Evolutionary conservation across 2,797 vertebrate genomes (phyloP).

Genomic region (Dryobates pubescens): DNA sequence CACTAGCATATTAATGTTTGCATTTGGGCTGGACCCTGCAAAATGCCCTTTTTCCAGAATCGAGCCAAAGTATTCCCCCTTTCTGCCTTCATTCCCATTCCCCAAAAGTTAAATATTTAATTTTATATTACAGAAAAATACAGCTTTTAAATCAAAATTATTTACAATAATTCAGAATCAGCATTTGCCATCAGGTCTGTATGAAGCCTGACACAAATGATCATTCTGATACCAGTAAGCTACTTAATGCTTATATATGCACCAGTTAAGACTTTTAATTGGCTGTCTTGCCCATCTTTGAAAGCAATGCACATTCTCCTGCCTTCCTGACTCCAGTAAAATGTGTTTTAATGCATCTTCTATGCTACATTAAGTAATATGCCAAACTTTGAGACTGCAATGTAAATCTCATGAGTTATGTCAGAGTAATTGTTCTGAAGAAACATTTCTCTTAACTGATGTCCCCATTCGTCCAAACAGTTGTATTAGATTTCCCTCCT

Average conservation of each 20-base stretch:
- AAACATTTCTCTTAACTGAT: slow-evolving; percentile 65
- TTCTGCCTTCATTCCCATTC: slow-evolving; percentile 21
- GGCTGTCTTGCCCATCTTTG: slow-evolving; percentile 8
- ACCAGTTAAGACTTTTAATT: slow-evolving; percentile 67
- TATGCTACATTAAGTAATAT: slow-evolving; percentile 27
- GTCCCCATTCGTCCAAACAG: slow-evolving; percentile 45
- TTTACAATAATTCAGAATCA: slow-evolving; percentile 74
- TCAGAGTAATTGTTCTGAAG: slow-evolving; percentile 12
- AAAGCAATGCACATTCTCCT: slow-evolving; percentile 36
- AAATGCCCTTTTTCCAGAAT: slow-evolving; percentile 73
- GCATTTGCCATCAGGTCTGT: slow-evolving; percentile 66
- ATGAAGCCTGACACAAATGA: slow-evolving; percentile 66
- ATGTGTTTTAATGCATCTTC: slow-evolving; percentile 56
- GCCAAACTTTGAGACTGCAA: slow-evolving; percentile 15
- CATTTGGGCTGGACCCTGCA: slow-evolving; percentile 69
- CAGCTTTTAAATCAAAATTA: slow-evolving; percentile 70
- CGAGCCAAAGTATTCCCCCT: slow-evolving; percentile 54
- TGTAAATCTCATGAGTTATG: not conserved
- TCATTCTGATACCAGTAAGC: slow-evolving; percentile 69
- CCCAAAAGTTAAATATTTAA: slow-evolving; percentile 75
- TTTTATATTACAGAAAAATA: slow-evolving; percentile 78
- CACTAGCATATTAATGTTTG: slow-evolving; percentile 18
- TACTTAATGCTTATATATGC: slow-evolving; percentile 63
- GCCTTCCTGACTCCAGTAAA: slow-evolving; percentile 32
- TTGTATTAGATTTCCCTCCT: slow-evolving; percentile 55